A percentile compares a stretch with the other conserved stretches of the same genome.
Evolutionary conservation across 2,113 vertebrate species (phyloP).

Genomic region (Oncorhynchus kisutch): DNA sequence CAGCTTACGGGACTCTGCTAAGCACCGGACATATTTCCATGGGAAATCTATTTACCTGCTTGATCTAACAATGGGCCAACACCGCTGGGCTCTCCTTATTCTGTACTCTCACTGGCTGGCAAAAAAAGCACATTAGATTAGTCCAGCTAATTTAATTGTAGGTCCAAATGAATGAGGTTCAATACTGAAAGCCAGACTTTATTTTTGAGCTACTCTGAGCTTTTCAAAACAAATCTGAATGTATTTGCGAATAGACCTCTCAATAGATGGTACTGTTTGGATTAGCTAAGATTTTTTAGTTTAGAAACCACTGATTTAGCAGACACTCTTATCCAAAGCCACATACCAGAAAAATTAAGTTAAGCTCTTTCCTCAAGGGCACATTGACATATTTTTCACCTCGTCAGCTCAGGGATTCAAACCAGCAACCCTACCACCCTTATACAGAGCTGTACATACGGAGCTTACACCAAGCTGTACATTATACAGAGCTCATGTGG

Average conservation of each 20-base stretch:
- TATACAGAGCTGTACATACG: no score
- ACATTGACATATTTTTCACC: no score
- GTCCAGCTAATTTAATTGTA: neutral
- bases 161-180: conserved; percentile 12
- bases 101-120: conserved; percentile 30
- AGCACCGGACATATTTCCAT: conserved; percentile 43
- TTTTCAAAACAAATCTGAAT: no score
- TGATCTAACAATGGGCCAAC: neutral
- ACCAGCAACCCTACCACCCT: no score
- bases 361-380: no score
- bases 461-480: no score
- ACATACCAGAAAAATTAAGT: no score
- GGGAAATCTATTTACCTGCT: conserved; percentile 40
- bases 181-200: neutral
- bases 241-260: no score
- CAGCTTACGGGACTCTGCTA: conserved; percentile 48
- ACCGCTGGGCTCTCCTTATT: neutral
- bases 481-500: no score
- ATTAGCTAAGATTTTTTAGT: conserved; percentile 5
- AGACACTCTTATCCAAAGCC: no score
- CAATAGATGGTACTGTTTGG: neutral
- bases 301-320: no score
- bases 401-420: no score
- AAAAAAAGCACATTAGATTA: conserved; percentile 11
- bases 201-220: neutral